Evolutionary conservation across 2,888 invertebrate species (phyloP).

Genomic region (Hoplodrina ambigua): DNA sequence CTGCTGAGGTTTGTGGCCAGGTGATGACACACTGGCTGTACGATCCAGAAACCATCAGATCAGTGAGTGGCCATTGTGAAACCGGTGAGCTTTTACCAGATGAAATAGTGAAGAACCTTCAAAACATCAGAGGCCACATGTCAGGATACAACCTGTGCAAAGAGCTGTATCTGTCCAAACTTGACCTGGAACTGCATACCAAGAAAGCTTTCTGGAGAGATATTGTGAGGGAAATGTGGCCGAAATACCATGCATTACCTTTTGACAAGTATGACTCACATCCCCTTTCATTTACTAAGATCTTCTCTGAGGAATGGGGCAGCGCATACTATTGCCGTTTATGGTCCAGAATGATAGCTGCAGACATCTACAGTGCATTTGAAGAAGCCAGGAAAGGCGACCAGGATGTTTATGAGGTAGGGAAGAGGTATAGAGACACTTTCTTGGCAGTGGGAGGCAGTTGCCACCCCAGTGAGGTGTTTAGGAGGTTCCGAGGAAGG

Average conservation of each 20-base stretch:
- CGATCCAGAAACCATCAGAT: conserved; percentile 90
- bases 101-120: conserved; percentile 91
- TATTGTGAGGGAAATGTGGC: conserved; percentile 94
- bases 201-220: conserved; percentile 95
- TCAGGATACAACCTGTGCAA: conserved; percentile 94
- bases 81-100: conserved; percentile 93
- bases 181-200: conserved; percentile 96
- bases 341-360: conserved; percentile 97
- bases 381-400: conserved; percentile 91
- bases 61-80: conserved; percentile 94
- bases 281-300: conserved; percentile 95
- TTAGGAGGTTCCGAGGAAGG: conserved; percentile 97
- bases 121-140: conserved; percentile 93
- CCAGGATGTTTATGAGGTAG: conserved; percentile 90
- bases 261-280: conserved; percentile 95
- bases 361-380: conserved; percentile 97
- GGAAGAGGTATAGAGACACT: conserved; percentile 94
- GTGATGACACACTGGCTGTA: conserved; percentile 96
- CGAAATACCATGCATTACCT: conserved; percentile 94
- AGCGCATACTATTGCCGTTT: conserved; percentile 96
- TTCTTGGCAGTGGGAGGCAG: conserved; percentile 96
- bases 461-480: conserved; percentile 95
- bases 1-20: conserved; percentile 95
- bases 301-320: conserved; percentile 95
- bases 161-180: conserved; percentile 94